Base-by-base conservation (phyloP, 2,113 vertebrate genomes). In the Phycodurus eques region DNA sequence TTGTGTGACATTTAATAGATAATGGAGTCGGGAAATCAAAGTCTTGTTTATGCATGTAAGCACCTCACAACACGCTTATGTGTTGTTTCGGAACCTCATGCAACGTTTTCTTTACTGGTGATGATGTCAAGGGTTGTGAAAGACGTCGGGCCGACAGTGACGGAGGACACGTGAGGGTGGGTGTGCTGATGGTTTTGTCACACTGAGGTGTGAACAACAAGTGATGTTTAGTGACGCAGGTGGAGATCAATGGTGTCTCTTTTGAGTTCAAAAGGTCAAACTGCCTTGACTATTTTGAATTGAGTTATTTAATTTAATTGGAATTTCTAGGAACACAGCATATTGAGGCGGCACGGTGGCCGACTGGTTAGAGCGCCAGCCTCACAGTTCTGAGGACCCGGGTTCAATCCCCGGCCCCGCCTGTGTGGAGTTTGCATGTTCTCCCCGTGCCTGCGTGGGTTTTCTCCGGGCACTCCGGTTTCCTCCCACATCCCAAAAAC, bases 21-120 rank as follows among this genome's bases (percentile, higher is more conserved):
- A 83, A 80, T 53, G 79, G 86, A 82, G 84, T 53, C 13, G 73
- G 65, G 92, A 90, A 92, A 84, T 92, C 90, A 92, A 68, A 5
- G 15, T 51, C 77, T 68, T 83, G 67, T 78, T 77, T 71, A 74
- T 84, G 74, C 73, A 76, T 75, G 69, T 10, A 62, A 19, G 8
- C 56, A 46, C 44, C 8, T 19, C 49, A 19, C 49, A 17, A 19
- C 49, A 7, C 17, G 17, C 49, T 3, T 51, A 14, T 51, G 8
- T 56, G 20, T 62, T 62, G 7, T 62, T 19, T 62, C 8, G 13
- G 31, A 33, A 31, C 14, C 8, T 35, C 31, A 3, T 51, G 49
- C 49, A 61, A 3, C 33, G 60, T 8, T 39, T 63, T 59, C 17
- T 39, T 63, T 59, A 57, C 53, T 44, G 39, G 68, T 59, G 27